Conservation (phyloP, 2,797 vertebrate genomes). For the Smutsia gigantea region DNA sequence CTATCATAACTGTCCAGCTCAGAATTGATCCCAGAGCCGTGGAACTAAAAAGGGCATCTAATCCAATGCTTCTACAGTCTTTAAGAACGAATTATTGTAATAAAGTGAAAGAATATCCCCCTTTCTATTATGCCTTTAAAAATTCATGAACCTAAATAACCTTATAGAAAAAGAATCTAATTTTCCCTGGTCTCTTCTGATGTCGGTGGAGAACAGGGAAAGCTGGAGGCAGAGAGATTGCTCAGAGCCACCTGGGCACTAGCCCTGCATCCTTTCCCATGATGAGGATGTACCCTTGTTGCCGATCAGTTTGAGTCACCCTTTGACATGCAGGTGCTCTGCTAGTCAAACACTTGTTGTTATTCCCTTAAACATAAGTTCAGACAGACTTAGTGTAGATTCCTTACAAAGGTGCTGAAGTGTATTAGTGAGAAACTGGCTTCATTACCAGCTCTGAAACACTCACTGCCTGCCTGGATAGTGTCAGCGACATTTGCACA, state of each 20-base stretch:
- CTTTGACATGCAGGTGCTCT: neutral
- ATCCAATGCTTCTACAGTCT: neutral
- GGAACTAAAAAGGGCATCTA: neutral
- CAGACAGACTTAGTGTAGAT: neutral
- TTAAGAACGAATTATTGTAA: constrained; percentile 14
- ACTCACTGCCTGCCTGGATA: neutral
- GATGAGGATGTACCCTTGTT: neutral
- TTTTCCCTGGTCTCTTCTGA: neutral
- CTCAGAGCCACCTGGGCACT: neutral
- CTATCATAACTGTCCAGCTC: neutral
- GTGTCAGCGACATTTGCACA: neutral
- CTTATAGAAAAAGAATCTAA: neutral
- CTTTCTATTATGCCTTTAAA: constrained; percentile 30
- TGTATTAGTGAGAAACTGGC: neutral
- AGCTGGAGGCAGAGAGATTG: neutral
- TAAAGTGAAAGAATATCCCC: neutral
- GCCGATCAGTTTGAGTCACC: neutral
- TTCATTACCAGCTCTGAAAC: neutral
- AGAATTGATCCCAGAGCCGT: neutral
- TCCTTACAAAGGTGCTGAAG: neutral
- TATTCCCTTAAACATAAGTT: neutral
- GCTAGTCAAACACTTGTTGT: neutral
- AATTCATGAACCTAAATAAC: neutral
- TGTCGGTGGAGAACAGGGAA: neutral
- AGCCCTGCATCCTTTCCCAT: neutral